Base-by-base conservation (phyloP, 2,888 invertebrate genomes). In the Eulithis testata region DNA sequence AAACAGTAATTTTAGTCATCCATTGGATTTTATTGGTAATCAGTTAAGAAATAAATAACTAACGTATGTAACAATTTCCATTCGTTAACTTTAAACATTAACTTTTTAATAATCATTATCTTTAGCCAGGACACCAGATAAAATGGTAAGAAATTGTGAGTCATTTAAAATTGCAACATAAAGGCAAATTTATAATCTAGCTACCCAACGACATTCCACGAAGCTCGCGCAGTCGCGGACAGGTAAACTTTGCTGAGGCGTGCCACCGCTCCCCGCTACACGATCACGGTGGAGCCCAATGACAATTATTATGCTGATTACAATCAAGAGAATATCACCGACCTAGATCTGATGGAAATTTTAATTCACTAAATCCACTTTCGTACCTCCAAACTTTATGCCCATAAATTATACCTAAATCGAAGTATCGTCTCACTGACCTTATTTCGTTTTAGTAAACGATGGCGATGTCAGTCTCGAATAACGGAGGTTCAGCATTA, bases 111-210 rank as follows among this genome's bases (percentile, higher is more conserved):
- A 75, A 67, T n/a, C 60, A 58, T 36, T 37, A 53, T 12, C 54
- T 72, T 72, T 58, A 66, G 31, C 31, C 56, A 40, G 49, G n/a
- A 40, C 54, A 68, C 70, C 67, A 75, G 73, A 77, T 76, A 76
- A 77, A 78, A 82, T 80, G 76, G 81, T 80, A 75, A 73, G 76
- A 78, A 21, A 74, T 78, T 77, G 80, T 87, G 86, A 90, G 76
- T 88, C 89, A 89, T 83, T 75, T 76, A 76, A 82, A 86, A 86
- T 87, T 84, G 87, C 86, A 85, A 85, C 80, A 80, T 85, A 76
- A 82, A 84, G 76, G 85, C 82, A 85, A 87, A 90, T 87, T 87
- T 85, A 89, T 85, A 90, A 88, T 87, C 85, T n/a, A 81, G 86
- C 81, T 76, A 83, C 82, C 82, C 82, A 80, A 82, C 88, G 81